Base-by-base conservation (phyloP, 2,888 invertebrate genomes). In the Pocota personata region DNA sequence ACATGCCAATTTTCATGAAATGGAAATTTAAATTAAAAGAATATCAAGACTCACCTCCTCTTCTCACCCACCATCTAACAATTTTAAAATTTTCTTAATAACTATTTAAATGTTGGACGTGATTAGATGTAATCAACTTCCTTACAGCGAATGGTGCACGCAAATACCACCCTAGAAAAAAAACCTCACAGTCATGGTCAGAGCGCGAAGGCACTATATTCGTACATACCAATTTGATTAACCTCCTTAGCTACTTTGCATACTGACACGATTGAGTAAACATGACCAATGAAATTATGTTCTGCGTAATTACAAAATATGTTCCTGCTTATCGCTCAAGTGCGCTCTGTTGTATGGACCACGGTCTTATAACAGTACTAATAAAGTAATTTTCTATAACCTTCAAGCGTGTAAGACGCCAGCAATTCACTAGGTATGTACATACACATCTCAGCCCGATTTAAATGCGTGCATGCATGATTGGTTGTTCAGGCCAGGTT, bases 41-140 rank as follows among this genome's bases (percentile, higher is more conserved):
- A 48, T 32, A 30, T 27, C 12, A 19, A 48, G 58, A 67, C 67
- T 48, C 14, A n/a, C 52, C 8, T 24, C 30, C 1, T 46, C 64
- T 37, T 46, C n/a, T 27, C 27, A n/a, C 27, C 1, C 5, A n/a
- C 12, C 35, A 3, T 12, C 12, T 5, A 10, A 35, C 16, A 55
- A 55, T 14, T 67, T 55, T 30, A 66, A 67, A n/a, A 69, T 6
- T 69, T 62, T 66, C 73, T 77, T 86, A 86, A 86, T 86, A 82
- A 72, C 82, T 55, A 77, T 86, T 86, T 86, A 86, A 86, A 86
- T 86, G 86, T 80, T 90, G 90, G 90, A 90, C 91, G 91, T 92
- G 91, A 91, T 91, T 91, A 89, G 88, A 89, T 89, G 88, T 88
- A 89, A 92, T 91, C 90, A 90, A 87, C 88, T 88, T 88, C 71